Conservation (phyloP, 2,888 invertebrate genomes). For the Chaetogeoica ovagalla region DNA sequence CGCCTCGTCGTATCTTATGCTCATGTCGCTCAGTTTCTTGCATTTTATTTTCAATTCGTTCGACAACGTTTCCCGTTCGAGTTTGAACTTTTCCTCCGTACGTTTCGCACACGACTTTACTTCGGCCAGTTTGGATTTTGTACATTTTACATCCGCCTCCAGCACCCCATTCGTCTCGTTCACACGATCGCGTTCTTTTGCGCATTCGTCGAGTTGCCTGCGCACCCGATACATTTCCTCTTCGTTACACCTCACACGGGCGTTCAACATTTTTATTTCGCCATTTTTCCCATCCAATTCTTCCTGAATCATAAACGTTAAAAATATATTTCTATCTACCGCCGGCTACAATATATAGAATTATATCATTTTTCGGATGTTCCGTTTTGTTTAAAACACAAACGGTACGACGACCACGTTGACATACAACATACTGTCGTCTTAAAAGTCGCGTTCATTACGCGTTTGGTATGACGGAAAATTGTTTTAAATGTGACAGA, state of each 20-base stretch:
- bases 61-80: not conserved
- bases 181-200: not conserved
- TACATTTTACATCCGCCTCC: not conserved
- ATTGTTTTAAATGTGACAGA: too few relatives aligned
- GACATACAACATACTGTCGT: too few relatives aligned
- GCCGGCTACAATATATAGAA: too few relatives aligned
- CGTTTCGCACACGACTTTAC: not conserved
- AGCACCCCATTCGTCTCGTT: not conserved
- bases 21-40: not conserved
- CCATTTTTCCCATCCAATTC: not conserved
- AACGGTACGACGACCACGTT: too few relatives aligned
- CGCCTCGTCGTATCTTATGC: not conserved
- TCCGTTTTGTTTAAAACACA: too few relatives aligned
- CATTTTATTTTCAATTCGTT: not conserved
- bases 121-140: not conserved
- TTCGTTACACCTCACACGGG: not conserved
- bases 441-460: too few relatives aligned
- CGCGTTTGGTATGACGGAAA: too few relatives aligned
- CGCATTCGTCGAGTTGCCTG: not conserved
- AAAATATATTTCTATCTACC: too few relatives aligned
- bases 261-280: not conserved
- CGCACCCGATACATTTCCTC: not conserved
- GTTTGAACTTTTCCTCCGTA: not conserved
- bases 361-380: too few relatives aligned
- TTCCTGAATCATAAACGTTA: not conserved